These are phyloP conservation scores for Phrynosoma blainvillii DNA, from an alignment of 2,113 vertebrate genomes.

Conservation along the genomic window DNA sequence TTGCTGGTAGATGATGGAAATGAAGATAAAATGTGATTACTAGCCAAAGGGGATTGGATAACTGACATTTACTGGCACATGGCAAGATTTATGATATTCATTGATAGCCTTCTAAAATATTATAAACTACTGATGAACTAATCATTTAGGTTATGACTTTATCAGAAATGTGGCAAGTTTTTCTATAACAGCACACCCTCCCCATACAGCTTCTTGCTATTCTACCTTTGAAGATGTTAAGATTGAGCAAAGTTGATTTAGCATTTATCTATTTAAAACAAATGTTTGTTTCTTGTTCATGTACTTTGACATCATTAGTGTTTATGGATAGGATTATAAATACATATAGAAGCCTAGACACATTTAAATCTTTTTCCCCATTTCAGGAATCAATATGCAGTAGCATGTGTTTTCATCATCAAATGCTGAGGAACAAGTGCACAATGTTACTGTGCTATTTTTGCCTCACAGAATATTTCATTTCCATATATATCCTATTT, in stretches of 20 bases:
- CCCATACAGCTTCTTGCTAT: neutral
- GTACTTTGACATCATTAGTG: neutral
- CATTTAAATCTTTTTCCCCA: neutral
- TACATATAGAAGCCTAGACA: neutral
- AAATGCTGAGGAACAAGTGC: constrained; percentile 8
- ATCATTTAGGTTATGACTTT: neutral
- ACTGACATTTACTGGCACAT: neutral
- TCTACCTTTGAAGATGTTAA: neutral
- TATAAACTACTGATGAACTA: neutral
- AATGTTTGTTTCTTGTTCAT: neutral
- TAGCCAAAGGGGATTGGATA: neutral
- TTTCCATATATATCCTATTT: constrained; percentile 58
- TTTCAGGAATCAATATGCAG: constrained; percentile 20
- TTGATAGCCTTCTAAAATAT: neutral
- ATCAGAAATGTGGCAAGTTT: neutral
- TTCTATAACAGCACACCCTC: neutral
- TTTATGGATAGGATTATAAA: neutral
- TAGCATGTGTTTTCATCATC: constrained; percentile 38
- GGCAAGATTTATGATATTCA: neutral
- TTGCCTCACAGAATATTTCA: constrained; percentile 7
- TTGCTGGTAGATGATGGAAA: neutral
- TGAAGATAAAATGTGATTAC: neutral
- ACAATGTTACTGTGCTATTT: constrained; percentile 19
- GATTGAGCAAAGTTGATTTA: neutral
- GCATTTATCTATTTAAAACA: neutral